Base-by-base conservation (phyloP, 92 coral and sea anemone genomes). In the Anthopleura xanthogrammica region DNA sequence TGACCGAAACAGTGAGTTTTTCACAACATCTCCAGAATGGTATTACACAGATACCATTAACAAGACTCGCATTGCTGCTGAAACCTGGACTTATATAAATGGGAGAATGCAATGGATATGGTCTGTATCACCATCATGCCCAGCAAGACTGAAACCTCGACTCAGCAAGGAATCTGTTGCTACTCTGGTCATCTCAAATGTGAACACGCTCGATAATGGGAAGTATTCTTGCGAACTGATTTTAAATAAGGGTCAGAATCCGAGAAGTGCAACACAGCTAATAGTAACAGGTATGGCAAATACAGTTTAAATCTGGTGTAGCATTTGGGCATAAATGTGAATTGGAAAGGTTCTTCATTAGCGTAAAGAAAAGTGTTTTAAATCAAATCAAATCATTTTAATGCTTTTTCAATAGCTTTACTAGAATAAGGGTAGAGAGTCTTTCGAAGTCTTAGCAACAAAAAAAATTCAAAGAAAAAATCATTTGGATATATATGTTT, bases 141-240 rank as follows among this genome's bases (percentile, higher is more conserved):
- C 84, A 23, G 77, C 29, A 1, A 14, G 66, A n/a, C 58, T 81
- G 40, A 70, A 58, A 50, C 3, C 16, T 62, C 84, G 84, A 48
- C 60, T 81, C 17, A 81, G 64, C 36, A 50, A 50, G 42, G 84
- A 81, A 71, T 52, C 65, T 9, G 50, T 20, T 17, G 84, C 84
- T 22, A 81, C 77, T 19, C 58, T 81, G 65, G 77, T 81, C n/a
- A 81, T 81, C 48, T 48, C 41, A 50, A 81, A 81, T 50, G 84
- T 71, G 5, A 81, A 50, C n/a, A 14, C 29, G 0, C 75, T 29
- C 41, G 84, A 81, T 70, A 68, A 46, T 81, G 84, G 84, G 23
- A 48, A 13, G n/a, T 81, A 81, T 71, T 72, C 20, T 43, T 81
- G 84, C 24, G 24, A 0, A 3, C 66, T 81, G 62, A 65, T 68